Evolutionary conservation across 2,888 invertebrate species (phyloP), one percentile per base, ranked within the genome.

Genomic region (Nymphalis polychloros): DNA sequence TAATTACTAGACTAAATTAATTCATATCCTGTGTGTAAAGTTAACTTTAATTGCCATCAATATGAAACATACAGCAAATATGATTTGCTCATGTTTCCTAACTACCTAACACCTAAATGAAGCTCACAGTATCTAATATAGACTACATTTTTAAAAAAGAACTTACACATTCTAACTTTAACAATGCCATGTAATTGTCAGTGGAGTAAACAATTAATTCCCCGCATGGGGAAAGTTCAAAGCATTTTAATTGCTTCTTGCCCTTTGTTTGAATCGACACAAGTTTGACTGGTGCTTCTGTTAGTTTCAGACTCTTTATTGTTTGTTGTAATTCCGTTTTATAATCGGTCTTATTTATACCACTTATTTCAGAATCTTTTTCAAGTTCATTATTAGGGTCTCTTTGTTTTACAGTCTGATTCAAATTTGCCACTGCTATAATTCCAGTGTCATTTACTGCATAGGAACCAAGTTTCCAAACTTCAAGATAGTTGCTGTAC

Each of bases 161-260:
- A 70, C 74, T 72, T 66, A 95, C 94, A 72, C 93, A 86, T 72
- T 93, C 92, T 73, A 97, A 92, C 79, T 93, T 93, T 70, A 96
- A 95, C 70, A 97, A 88, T 67, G 96, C 93, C 41, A 97, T 84
- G 67, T 94, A 89, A 62, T 85, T 92, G 35, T 93, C 89, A 0
- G 97, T 97, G 0, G 97, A 96, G 83, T 97, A 97, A 8, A 95
- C 94, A 23, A 98, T 92, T 88, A 95, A 94, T 71, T 94, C 93
- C 1, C 96, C 96, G 81, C 95, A 93, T 2, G 94, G 93, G 6
- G 97, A 96, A 8, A 97, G 88, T 16, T 94, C 94, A 74, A 95
- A 94, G 73, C 95, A 95, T 8, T 94, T 88, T 41, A 98, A 95
- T n/a, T 93, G 93, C 76, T 95, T 96, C 3, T 93, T 93, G 16